Evolutionary conservation across 64 coral and sea anemone genomes (phyloP).

Genomic region (Dendrophyllia cribrosa): DNA sequence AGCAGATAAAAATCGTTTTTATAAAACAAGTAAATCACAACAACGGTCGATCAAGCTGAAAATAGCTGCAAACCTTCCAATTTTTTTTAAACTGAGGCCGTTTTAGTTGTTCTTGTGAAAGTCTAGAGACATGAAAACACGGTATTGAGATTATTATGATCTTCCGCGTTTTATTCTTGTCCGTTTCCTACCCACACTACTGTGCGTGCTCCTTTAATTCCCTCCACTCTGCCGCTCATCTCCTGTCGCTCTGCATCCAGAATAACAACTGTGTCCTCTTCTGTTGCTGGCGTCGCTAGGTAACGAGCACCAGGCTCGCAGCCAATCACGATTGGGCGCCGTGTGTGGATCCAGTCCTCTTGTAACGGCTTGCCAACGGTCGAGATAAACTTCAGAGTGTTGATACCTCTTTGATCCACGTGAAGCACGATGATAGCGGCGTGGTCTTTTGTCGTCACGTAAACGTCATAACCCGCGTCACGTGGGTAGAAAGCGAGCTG

Average conservation of each 20-base stretch:
- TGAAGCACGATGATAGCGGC: constrained; percentile 48
- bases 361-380: constrained; percentile 23
- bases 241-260: constrained; percentile 48
- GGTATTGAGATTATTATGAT: neutral
- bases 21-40: no score
- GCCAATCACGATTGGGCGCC: constrained; percentile 52
- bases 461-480: constrained; percentile 68
- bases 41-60: no score
- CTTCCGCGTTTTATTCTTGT: neutral
- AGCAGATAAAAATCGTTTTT: no score
- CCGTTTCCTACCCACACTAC: constrained; percentile 61
- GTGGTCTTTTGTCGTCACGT: constrained; percentile 69
- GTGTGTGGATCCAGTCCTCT: constrained; percentile 60
- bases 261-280: constrained; percentile 66
- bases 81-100: no score
- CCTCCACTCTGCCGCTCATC: constrained; percentile 31
- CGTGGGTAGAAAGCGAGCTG: constrained; percentile 45
- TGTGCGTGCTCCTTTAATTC: constrained; percentile 37
- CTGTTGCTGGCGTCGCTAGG: constrained; percentile 70
- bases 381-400: constrained; percentile 54
- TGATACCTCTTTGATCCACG: constrained; percentile 32
- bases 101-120: no score
- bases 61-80: no score
- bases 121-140: neutral
- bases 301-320: constrained; percentile 53